Evolutionary conservation across 2,888 invertebrate species (phyloP), one percentile per base, ranked within the genome.

Genomic region (Xestia xanthographa): DNA sequence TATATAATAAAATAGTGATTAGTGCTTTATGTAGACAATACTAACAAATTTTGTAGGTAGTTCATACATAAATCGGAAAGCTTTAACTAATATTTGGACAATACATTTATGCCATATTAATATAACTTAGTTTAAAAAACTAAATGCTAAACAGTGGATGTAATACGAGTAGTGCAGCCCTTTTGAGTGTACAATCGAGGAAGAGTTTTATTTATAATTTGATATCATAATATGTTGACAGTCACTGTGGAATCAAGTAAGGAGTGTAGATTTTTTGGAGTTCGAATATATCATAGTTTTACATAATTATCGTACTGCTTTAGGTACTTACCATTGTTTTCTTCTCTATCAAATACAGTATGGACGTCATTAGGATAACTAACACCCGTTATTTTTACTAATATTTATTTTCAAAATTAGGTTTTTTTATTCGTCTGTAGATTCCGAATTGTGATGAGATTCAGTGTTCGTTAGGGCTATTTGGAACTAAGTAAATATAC

Each of bases 51-150:
- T 83, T 82, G 87, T 88, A 89, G 88, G 86, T 34, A 34, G 34
- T 87, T 88, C 88, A 89, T 89, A 88, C 88, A 90, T 90, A 90
- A 89, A 91, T 91, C 88, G 87, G 90, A 92, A 89, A 95, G 95
- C 95, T 95, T 95, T 95, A 95, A 95, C 91, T 92, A 92, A 93
- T 93, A 84, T 91, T 92, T 93, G 91, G 92, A 92, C 92, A 92
- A 92, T 92, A 92, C 89, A 87, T 86, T 86, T 91, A 93, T 92
- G 95, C 95, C 93, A 93, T 93, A 93, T 91, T 92, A 92, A 88
- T 88, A 86, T 90, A 88, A 87, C 82, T 83, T 87, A 90, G 91
- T 89, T 88, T 89, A 83, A 87, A 89, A 89, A 89, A 88, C 87
- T 87, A 85, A 88, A 87, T 77, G 72, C 82, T 81, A 72, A 70